These are phyloP conservation scores for Cephonodes hylas DNA, from an alignment of 2,888 invertebrate genomes.

Conservation along the genomic window DNA sequence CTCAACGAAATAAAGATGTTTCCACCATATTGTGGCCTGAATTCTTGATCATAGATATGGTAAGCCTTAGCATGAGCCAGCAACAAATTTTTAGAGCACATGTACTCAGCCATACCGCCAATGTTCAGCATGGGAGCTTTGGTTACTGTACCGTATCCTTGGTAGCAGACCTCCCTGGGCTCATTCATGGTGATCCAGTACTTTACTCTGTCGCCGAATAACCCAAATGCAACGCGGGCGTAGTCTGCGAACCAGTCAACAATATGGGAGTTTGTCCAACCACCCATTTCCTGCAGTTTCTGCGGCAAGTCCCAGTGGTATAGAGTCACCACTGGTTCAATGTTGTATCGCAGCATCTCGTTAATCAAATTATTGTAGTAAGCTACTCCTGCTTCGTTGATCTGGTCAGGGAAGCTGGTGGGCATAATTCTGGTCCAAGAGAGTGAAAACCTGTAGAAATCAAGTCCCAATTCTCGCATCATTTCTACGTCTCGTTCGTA, in stretches of 20 bases:
- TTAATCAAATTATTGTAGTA: conserved; percentile 71
- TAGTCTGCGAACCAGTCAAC: conserved; percentile 69
- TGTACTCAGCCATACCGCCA: conserved; percentile 63
- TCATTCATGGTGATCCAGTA: conserved; percentile 82
- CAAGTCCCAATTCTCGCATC: conserved; percentile 61
- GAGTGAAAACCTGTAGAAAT: conserved; percentile 79
- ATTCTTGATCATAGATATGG: conserved; percentile 55
- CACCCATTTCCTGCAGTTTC: conserved; percentile 74
- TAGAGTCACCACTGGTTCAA: conserved; percentile 80
- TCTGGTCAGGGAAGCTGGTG: conserved; percentile 68
- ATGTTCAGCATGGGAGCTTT: conserved; percentile 47
- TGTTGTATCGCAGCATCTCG: conserved; percentile 77
- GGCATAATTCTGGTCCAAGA: conserved; percentile 84
- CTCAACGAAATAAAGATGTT: conserved; percentile 41
- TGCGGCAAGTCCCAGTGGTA: conserved; percentile 77
- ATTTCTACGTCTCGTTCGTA: conserved; percentile 78
- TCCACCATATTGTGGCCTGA: conserved; percentile 40
- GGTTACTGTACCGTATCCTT: conserved; percentile 57
- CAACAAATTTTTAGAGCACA: conserved; percentile 66
- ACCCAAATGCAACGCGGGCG: conserved; percentile 56
- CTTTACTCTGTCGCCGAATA: conserved; percentile 69
- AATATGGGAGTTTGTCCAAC: conserved; percentile 67
- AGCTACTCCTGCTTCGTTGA: conserved; percentile 70
- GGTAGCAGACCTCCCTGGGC: conserved; percentile 52
- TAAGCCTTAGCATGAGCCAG: conserved; percentile 76